These are phyloP conservation scores for Acleris holmiana DNA, from an alignment of 2,888 invertebrate genomes.

Conservation along the genomic window DNA sequence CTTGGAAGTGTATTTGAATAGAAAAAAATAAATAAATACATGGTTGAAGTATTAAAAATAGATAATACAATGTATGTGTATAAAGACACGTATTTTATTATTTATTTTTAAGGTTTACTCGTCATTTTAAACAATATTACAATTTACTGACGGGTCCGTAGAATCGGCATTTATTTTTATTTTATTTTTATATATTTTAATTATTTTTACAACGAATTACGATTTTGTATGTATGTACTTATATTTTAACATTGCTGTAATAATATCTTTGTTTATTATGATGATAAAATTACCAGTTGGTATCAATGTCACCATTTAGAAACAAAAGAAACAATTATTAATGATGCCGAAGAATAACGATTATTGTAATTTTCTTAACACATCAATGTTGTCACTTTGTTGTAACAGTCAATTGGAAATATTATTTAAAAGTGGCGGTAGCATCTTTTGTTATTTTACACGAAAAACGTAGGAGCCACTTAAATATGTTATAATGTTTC, in stretches of 20 bases:
- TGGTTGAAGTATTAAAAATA: too few relatives aligned
- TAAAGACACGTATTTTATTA: neutral
- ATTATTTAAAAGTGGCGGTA: neutral
- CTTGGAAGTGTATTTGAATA: too few relatives aligned
- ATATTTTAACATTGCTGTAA: slow-evolving; percentile 50
- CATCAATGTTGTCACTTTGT: slow-evolving; percentile 8
- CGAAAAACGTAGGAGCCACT: neutral
- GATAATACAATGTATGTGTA: neutral
- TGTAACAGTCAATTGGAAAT: slow-evolving; percentile 1
- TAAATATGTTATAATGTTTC: neutral
- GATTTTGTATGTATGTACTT: slow-evolving; percentile 43
- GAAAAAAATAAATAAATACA: too few relatives aligned
- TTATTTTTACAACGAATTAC: slow-evolving; percentile 57
- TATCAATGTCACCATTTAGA: slow-evolving; percentile 11
- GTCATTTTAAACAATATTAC: neutral
- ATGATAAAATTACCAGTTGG: slow-evolving; percentile 46
- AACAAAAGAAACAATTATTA: neutral
- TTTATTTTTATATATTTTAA: slow-evolving; percentile 44
- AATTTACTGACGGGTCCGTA: slow-evolving; percentile 48
- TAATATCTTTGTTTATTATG: slow-evolving; percentile 53
- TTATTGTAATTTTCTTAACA: slow-evolving; percentile 35
- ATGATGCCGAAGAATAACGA: neutral
- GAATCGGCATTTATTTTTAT: slow-evolving; percentile 66
- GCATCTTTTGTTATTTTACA: neutral
- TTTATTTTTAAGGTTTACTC: neutral